phyloP scores from a whole-genome alignment of 2,888 invertebrate species.

The Cephus pygmeus region DNA sequence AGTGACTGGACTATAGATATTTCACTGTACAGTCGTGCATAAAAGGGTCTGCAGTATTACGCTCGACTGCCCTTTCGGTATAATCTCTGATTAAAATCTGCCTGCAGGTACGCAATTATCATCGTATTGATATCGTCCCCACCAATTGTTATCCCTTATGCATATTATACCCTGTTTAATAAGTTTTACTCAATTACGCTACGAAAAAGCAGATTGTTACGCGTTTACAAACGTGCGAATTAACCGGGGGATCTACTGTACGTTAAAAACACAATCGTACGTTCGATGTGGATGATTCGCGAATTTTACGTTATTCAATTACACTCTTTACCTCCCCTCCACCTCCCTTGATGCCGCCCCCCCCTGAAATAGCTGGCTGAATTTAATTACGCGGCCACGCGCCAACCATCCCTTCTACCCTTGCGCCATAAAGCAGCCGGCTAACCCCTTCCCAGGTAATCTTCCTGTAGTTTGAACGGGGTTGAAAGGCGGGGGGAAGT shows the following conservation, averaged over 20 bases:
- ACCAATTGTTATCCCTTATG: neutral
- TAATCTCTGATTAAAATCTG: neutral
- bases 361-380: neutral
- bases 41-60: neutral
- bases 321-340: neutral
- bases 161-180: neutral
- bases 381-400: neutral
- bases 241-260: neutral
- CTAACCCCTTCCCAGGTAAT: neutral
- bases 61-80: neutral
- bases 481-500: accelerated
- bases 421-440: neutral
- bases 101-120: neutral
- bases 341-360: neutral
- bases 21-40: neutral
- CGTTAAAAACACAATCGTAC: too few species aligned
- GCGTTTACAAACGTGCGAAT: neutral
- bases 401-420: neutral
- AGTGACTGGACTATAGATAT: neutral
- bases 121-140: neutral
- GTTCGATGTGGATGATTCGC: neutral
- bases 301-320: neutral
- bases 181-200: neutral
- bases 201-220: neutral
- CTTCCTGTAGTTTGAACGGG: neutral